phyloP scores from a whole-genome alignment of 2,888 invertebrate species.

The Eucriotettix oculatus region DNA sequence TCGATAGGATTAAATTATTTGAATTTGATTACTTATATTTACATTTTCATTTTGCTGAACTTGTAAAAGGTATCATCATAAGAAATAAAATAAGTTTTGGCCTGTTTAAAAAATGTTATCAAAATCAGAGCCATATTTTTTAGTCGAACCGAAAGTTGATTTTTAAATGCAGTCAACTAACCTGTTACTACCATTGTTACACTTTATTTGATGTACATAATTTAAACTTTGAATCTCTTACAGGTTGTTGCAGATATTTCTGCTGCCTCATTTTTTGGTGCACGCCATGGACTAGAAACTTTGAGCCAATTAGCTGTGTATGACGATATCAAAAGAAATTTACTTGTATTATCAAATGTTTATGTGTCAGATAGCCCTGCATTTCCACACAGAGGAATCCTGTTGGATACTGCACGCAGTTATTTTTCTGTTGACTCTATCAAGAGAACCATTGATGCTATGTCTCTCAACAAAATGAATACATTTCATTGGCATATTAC shows the following conservation, averaged over 20 bases:
- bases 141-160: too few species aligned
- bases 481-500: constrained; percentile 92
- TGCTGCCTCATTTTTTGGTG: constrained; percentile 46
- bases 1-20: too few species aligned
- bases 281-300: constrained; percentile 50
- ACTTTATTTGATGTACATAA: background rate
- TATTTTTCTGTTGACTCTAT: constrained; percentile 57
- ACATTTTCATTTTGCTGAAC: too few species aligned
- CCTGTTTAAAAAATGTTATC: too few species aligned
- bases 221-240: background rate
- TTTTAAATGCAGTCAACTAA: background rate
- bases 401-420: constrained; percentile 70
- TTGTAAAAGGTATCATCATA: too few species aligned
- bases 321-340: constrained; percentile 22
- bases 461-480: constrained; percentile 82
- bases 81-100: too few species aligned
- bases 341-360: constrained; percentile 44
- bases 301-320: constrained; percentile 39
- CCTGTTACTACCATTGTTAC: background rate
- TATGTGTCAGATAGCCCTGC: constrained; percentile 58
- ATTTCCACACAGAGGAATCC: constrained; percentile 74
- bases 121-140: too few species aligned
- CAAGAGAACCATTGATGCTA: constrained; percentile 65
- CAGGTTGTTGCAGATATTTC: constrained; percentile 35
- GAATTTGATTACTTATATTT: too few species aligned